A percentile compares a stretch with the other conserved stretches of the same genome.
phyloP scores from a whole-genome alignment of 1,140 invertebrate genomes.

The Drosophila lacertosa region DNA sequence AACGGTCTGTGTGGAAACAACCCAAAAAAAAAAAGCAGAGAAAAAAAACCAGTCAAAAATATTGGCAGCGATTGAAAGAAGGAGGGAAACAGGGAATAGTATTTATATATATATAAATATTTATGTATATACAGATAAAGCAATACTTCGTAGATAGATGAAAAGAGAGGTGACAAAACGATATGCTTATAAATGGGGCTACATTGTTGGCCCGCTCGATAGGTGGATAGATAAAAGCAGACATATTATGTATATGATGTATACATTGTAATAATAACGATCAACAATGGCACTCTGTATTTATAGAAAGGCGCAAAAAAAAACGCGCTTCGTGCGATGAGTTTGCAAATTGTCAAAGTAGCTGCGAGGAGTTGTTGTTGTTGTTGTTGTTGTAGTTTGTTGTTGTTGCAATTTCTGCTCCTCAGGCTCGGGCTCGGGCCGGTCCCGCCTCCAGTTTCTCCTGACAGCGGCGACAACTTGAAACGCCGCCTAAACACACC shows the following conservation, averaged over 20 bases:
- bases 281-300: slow-evolving; percentile 27
- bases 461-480: slow-evolving; percentile 46
- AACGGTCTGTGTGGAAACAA: slow-evolving; percentile 14
- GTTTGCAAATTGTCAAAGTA: slow-evolving; percentile 48
- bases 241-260: slow-evolving; percentile 13
- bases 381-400: slow-evolving; percentile 21
- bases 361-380: slow-evolving; percentile 10
- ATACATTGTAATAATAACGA: slow-evolving; percentile 42
- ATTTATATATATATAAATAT: slow-evolving; percentile 1
- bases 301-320: slow-evolving; percentile 17
- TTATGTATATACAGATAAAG: slow-evolving; percentile 14
- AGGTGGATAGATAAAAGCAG: slow-evolving; percentile 15
- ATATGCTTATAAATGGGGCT: slow-evolving; percentile 30
- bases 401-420: neutral
- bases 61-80: slow-evolving; percentile 1
- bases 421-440: neutral
- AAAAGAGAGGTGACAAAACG: slow-evolving; percentile 32
- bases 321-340: slow-evolving; percentile 20
- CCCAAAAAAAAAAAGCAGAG: slow-evolving; percentile 6
- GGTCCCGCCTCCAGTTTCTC: slow-evolving; percentile 49
- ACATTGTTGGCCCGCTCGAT: slow-evolving; percentile 33
- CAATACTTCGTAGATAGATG: slow-evolving; percentile 6
- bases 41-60: slow-evolving; percentile 25
- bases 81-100: slow-evolving; percentile 1
- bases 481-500: slow-evolving; percentile 41